Evolutionary conservation across 1,140 invertebrate genomes (phyloP), one percentile per base, ranked within the genome.

Genomic region (Cotesia glomerata): DNA sequence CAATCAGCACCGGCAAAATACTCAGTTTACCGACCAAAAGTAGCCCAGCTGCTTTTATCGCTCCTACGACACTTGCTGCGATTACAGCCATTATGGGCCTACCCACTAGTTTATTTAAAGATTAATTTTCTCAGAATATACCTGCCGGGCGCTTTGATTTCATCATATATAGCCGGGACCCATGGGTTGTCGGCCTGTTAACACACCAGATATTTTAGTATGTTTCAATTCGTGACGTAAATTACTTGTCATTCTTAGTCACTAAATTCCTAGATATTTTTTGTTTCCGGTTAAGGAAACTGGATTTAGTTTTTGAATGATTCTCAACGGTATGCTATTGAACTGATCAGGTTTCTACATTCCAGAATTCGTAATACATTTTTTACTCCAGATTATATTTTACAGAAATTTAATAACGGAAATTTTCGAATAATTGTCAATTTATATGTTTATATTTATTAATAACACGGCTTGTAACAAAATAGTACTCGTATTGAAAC

Each of bases 1-100:
- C 93, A 61, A 97, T 85, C 71, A 96, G 89, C 32, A 92, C 89
- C 0, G 95, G 95, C 32, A 96, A 85, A 74, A 95, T 91, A 18
- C 92, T 89, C 0, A 95, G 81, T 75, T 94, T 93, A 61, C 91
- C 90, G 2, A 92, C 84, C 0, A 93, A 93, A 1, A 91, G 88
- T 0, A 94, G 84, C 1, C 92, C 88, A 0, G 93, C 92, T 8
- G 91, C 83, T 81, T 94, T 94, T 4, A 93, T 87, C 16, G 93
- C 92, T 0, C 88, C 84, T 0, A 86, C 80, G 7, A 90, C 88
- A 26, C 88, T 88, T 32, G 89, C 82, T 13, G 89, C 77, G 34
- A 81, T 45, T n/a, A 72, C 72, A 4, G 77, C 75, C 77, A 84
- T 81, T 71, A 75, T 80, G 71, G 0, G 11, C 73, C 3, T 56